These are phyloP conservation scores for Eurystomus gularis DNA, from an alignment of 2,113 vertebrate species.

Conservation along the genomic window DNA sequence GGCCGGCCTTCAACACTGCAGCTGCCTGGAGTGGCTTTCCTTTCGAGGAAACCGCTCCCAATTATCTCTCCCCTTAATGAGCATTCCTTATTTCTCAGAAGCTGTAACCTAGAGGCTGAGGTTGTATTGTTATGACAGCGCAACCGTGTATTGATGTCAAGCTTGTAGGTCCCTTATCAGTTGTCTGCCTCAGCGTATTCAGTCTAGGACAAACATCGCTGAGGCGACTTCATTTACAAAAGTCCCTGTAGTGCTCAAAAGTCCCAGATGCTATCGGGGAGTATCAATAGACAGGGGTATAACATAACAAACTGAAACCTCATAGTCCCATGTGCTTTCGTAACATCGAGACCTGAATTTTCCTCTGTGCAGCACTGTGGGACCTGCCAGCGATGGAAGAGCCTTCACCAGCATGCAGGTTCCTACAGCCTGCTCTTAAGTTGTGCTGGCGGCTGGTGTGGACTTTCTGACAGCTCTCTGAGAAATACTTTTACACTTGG, in stretches of 20 bases:
- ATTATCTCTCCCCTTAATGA: neutral
- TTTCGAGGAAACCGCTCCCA: neutral
- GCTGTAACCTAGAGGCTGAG: neutral
- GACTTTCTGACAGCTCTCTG: neutral
- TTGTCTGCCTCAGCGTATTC: neutral
- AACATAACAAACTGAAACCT: slow-evolving; percentile 42
- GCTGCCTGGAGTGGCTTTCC: neutral
- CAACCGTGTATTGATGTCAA: slow-evolving; percentile 41
- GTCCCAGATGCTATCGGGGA: slow-evolving; percentile 63
- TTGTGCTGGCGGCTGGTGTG: neutral
- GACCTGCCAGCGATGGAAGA: neutral
- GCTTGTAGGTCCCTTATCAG: slow-evolving; percentile 45
- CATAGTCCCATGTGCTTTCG: slow-evolving; percentile 22
- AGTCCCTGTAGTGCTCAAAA: slow-evolving; percentile 13
- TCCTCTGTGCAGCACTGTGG: neutral
- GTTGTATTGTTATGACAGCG: neutral
- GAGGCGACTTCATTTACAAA: neutral
- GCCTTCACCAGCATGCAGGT: neutral
- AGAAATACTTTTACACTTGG: neutral
- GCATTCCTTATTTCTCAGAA: slow-evolving; percentile 21
- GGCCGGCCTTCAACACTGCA: neutral
- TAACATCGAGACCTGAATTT: neutral
- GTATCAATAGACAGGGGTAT: slow-evolving; percentile 31
- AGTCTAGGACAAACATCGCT: slow-evolving; percentile 6
- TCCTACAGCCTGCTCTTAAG: neutral